Evolutionary conservation across 2,888 invertebrate species (phyloP), one percentile per base, ranked within the genome.

Genomic region (Endotricha flammealis): DNA sequence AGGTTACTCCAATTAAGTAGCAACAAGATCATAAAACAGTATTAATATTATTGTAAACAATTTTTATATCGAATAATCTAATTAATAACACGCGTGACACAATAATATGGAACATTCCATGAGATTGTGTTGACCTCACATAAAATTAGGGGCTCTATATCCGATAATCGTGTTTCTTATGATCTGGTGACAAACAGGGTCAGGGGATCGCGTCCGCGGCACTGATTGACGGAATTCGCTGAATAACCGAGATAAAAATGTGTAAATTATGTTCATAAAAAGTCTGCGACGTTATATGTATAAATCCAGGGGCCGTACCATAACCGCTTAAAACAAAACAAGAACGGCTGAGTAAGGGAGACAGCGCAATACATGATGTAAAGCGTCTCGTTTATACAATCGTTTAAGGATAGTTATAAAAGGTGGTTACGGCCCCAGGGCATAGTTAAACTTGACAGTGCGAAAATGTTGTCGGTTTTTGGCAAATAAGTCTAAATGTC

Each of bases 11-110:
- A n/a, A n/a, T n/a, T n/a, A n/a, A n/a, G n/a, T n/a, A n/a, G n/a
- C n/a, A n/a, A n/a, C n/a, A n/a, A n/a, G n/a, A n/a, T n/a, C n/a
- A n/a, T n/a, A n/a, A n/a, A n/a, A n/a, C n/a, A n/a, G n/a, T n/a
- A n/a, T n/a, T n/a, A n/a, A n/a, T n/a, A n/a, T n/a, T n/a, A n/a
- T n/a, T n/a, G n/a, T n/a, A n/a, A n/a, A n/a, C n/a, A 34, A 54
- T 63, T 64, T 67, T 56, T 53, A 61, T 59, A 54, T 49, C 59
- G 55, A n/a, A 61, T 64, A n/a, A n/a, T n/a, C n/a, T n/a, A n/a
- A n/a, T n/a, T n/a, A n/a, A n/a, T n/a, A n/a, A n/a, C n/a, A n/a
- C n/a, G n/a, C n/a, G n/a, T n/a, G n/a, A 16, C 16, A 16, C 3
- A 16, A 16, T 4, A 16, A 58, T 50, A 54, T 41, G 64, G 62